Percentiles rank a stretch among this genome's conserved stretches.
Conservation (phyloP, 1,140 invertebrate genomes). For the Arctopsyche grandis region DNA sequence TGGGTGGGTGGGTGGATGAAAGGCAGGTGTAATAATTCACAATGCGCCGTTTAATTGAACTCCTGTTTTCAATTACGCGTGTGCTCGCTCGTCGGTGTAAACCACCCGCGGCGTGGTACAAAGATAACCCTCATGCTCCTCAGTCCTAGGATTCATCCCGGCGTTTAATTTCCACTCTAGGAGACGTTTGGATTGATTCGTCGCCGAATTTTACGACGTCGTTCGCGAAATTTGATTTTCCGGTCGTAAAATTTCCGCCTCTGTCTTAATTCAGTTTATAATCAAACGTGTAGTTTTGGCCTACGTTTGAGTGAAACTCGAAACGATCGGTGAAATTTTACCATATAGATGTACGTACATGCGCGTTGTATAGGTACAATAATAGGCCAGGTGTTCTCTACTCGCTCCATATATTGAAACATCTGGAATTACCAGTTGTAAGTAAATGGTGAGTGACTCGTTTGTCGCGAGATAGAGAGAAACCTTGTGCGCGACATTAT, state of each 20-base stretch:
- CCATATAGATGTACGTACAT: neutral
- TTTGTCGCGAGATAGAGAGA: neutral
- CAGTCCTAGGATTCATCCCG: neutral
- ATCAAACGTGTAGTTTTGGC: too few species aligned
- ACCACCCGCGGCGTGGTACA: neutral
- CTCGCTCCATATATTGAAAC: slow-evolving; percentile 17
- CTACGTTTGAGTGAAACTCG: too few species aligned
- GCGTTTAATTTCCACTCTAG: slow-evolving; percentile 7
- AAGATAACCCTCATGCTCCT: neutral
- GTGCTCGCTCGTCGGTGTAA: slow-evolving; percentile 5
- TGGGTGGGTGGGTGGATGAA: neutral
- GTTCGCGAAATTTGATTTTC: too few species aligned
- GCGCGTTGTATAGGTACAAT: neutral
- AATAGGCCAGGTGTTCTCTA: neutral
- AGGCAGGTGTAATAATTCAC: slow-evolving; percentile 52
- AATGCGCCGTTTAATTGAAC: slow-evolving; percentile 49
- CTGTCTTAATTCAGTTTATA: too few species aligned
- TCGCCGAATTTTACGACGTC: neutral
- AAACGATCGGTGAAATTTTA: neutral
- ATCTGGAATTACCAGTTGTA: slow-evolving; percentile 25
- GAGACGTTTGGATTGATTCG: neutral
- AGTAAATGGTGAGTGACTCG: slow-evolving; percentile 15
- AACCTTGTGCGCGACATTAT: neutral
- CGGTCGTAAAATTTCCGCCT: too few species aligned
- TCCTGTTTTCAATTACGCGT: slow-evolving; percentile 51